These are phyloP conservation scores for Catharus fuscescens DNA, from an alignment of 2,113 vertebrate genomes.

Conservation along the genomic window DNA sequence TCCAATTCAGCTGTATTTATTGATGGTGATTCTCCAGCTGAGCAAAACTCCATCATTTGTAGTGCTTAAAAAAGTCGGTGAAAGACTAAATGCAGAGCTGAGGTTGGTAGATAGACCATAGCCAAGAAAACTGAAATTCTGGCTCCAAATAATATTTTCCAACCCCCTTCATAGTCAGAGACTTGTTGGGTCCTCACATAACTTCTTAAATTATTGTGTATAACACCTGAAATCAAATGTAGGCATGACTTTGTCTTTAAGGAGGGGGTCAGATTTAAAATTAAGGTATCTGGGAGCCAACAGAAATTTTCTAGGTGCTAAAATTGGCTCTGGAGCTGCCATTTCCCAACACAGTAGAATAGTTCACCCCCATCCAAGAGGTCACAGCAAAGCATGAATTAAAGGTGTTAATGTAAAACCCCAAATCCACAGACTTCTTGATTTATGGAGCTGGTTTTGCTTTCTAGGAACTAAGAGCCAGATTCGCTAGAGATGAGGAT, in stretches of 20 bases:
- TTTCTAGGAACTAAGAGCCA: constrained; percentile 20
- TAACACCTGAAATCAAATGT: constrained; percentile 34
- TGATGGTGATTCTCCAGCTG: constrained; percentile 2
- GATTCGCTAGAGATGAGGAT: neutral
- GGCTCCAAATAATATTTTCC: constrained; percentile 40
- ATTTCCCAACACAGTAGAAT: constrained; percentile 64
- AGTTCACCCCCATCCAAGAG: constrained; percentile 25
- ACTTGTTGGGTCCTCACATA: constrained; percentile 8
- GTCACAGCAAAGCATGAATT: constrained; percentile 40
- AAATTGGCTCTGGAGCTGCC: constrained; percentile 54
- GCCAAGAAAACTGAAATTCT: constrained; percentile 33
- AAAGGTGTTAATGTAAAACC: constrained; percentile 59
- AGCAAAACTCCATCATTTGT: constrained; percentile 13
- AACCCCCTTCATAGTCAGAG: neutral
- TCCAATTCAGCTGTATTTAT: neutral
- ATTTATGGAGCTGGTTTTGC: constrained; percentile 31
- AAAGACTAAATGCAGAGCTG: constrained; percentile 39
- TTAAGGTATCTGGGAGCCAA: constrained; percentile 29
- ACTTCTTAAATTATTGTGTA: constrained; percentile 10
- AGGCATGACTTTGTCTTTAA: constrained; percentile 35
- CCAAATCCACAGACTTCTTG: constrained; percentile 28
- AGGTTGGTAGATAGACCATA: neutral
- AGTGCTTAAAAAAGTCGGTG: neutral
- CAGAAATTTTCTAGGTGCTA: constrained; percentile 58
- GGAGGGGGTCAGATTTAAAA: constrained; percentile 32